Evolutionary conservation across 1,140 invertebrate species (phyloP), one percentile per base, ranked within the genome.

Genomic region (Lucilia cuprina): DNA sequence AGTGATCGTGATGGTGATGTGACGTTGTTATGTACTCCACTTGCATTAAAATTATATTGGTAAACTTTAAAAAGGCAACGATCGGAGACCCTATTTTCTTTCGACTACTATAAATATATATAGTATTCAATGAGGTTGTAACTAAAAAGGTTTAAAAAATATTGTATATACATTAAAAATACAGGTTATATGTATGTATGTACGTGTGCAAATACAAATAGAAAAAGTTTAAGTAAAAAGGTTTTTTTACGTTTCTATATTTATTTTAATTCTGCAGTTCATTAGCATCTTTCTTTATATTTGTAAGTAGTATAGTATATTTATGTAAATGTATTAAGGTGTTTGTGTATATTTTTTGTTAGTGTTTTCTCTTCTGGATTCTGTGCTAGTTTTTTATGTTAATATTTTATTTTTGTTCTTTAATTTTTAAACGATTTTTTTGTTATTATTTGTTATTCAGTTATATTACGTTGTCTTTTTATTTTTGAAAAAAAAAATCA

Each of bases 341-440:
- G 50, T 60, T 14, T 60, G 0, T 17, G 13, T 60, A 21, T 21
- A 5, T 55, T 55, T 55, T 55, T 55, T 55, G 65, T 12, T 8
- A 21, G n/a, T 70, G 65, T 70, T 19, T 70, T 10, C 21, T 70
- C 7, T 70, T 70, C 65, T 70, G 65, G 65, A 70, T 70, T 70
- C 65, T 70, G 65, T 70, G 65, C 65, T 70, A 70, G 17, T 70
- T 70, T 70, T 70, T 19, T 70, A 70, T 70, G 65, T 70, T 70
- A 70, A 70, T 70, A 70, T 17, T 70, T 70, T 30, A 30, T 30
- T 30, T 30, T 30, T 30, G 25, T 30, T 70, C 19, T 25, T 70
- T 19, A 70, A 70, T 21, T 19, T 9, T 70, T n/a, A 10, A 12
- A 21, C 19, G 21, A 70, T 70, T 70, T 70, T 70, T 70, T 70